Conservation (phyloP, 2,113 vertebrate species). For the Chaenocephalus aceratus region DNA sequence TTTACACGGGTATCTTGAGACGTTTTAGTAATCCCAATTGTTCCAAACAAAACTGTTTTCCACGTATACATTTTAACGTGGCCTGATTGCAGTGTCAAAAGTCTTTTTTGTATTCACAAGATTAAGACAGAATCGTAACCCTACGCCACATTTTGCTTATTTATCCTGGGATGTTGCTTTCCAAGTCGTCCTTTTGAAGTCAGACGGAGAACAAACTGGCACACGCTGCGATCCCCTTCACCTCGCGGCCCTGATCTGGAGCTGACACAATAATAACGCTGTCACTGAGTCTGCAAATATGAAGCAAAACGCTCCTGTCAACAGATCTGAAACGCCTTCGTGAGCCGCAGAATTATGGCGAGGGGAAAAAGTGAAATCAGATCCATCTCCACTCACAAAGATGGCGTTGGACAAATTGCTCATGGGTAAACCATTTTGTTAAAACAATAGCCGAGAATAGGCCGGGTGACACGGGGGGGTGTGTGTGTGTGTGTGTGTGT, state of each 20-base stretch:
- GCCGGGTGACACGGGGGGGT: conserved; percentile 11
- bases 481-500: not conserved
- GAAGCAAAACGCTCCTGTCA: conserved; percentile 54
- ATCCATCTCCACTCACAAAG: conserved; percentile 49
- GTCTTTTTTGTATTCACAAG: too few relatives aligned
- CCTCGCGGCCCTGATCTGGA: conserved; percentile 40
- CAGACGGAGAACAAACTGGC: conserved; percentile 22
- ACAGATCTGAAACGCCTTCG: conserved; percentile 19
- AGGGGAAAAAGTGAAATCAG: conserved; percentile 55
- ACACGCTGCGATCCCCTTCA: conserved; percentile 3
- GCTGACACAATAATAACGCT: conserved; percentile 37
- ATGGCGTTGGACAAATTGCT: conserved; percentile 59
- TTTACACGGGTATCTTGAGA: too few relatives aligned
- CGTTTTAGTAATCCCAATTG: too few relatives aligned
- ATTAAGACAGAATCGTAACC: too few relatives aligned
- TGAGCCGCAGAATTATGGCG: conserved; percentile 23
- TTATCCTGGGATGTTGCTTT: not conserved
- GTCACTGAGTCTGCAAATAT: conserved; percentile 44
- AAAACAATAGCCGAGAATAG: conserved; percentile 67
- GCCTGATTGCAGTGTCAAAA: too few relatives aligned
- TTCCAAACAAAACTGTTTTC: too few relatives aligned
- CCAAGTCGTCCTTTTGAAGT: conserved; percentile 5
- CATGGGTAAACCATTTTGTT: conserved; percentile 56
- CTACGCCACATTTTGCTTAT: not conserved
- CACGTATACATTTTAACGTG: too few relatives aligned